These are phyloP conservation scores for Ictidomys tridecemlineatus DNA, from an alignment of 2,113 vertebrate species.

Conservation along the genomic window DNA sequence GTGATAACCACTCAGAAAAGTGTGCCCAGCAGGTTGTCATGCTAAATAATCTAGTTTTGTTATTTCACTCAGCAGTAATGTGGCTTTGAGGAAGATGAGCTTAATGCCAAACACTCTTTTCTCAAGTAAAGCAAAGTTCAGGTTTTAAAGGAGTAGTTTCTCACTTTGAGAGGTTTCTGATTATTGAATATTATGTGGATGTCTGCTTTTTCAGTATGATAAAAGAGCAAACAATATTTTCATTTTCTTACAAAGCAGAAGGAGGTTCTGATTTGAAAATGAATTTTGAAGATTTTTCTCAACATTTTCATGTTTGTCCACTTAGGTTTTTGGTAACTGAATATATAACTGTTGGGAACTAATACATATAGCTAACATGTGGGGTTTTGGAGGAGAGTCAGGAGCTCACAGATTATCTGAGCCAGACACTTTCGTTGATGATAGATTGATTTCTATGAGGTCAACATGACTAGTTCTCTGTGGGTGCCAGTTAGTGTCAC, in stretches of 20 bases:
- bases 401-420: constrained; percentile 17
- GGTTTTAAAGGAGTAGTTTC: not conserved
- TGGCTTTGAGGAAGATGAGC: constrained; percentile 44
- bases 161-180: constrained; percentile 6
- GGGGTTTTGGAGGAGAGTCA: not conserved
- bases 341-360: constrained; percentile 15
- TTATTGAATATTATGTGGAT: not conserved
- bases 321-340: constrained; percentile 26
- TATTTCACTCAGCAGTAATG: constrained; percentile 58
- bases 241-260: not conserved
- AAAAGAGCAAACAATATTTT: not conserved
- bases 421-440: constrained; percentile 6
- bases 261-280: not conserved
- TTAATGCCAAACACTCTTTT: constrained; percentile 38
- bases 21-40: not conserved
- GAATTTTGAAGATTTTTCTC: not conserved
- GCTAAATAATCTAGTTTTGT: constrained; percentile 50
- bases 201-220: not conserved
- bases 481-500: not conserved
- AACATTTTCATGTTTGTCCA: not conserved
- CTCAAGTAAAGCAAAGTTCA: constrained; percentile 45
- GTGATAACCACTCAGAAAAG: constrained; percentile 40
- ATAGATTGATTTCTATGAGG: constrained; percentile 39
- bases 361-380: constrained; percentile 1
- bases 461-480: not conserved